A percentile compares a stretch with the other conserved stretches of the same genome.
phyloP scores from a whole-genome alignment of 2,113 vertebrate genomes.

The Electrona antarctica region DNA sequence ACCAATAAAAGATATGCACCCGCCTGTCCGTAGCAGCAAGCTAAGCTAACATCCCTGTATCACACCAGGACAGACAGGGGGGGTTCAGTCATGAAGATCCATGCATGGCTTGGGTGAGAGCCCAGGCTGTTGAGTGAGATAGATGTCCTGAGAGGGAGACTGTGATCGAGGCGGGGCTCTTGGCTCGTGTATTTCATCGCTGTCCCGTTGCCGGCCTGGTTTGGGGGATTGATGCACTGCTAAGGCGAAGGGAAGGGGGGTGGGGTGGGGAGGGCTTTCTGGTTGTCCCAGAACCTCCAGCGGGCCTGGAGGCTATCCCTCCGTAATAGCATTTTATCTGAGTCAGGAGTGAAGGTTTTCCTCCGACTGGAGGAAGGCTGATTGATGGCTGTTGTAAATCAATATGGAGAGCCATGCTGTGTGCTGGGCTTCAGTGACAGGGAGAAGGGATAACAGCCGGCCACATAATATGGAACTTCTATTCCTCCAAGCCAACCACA shows the following conservation, averaged over 20 bases:
- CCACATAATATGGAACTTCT: background rate
- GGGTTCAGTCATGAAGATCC: slow-evolving; percentile 67
- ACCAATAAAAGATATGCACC: background rate
- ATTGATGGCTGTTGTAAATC: slow-evolving; percentile 67
- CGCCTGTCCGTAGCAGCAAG: slow-evolving; percentile 20
- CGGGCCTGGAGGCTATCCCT: slow-evolving; percentile 19
- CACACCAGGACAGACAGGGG: slow-evolving; percentile 40
- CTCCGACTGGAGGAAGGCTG: slow-evolving; percentile 48
- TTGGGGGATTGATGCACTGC: slow-evolving; percentile 21
- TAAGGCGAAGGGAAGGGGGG: background rate
- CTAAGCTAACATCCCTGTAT: slow-evolving; percentile 25
- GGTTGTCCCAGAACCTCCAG: background rate
- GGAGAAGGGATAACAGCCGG: slow-evolving; percentile 21
- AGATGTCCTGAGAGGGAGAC: slow-evolving; percentile 53
- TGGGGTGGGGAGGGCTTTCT: background rate
- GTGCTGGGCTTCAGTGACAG: slow-evolving; percentile 30
- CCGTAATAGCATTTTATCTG: slow-evolving; percentile 62
- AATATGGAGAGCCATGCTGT: slow-evolving; percentile 38
- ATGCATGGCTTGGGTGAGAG: slow-evolving; percentile 17
- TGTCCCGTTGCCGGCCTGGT: slow-evolving; percentile 44
- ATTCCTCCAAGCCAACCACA: slow-evolving; percentile 5
- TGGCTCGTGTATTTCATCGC: slow-evolving; percentile 37
- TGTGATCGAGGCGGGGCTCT: slow-evolving; percentile 48
- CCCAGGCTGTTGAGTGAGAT: slow-evolving; percentile 60
- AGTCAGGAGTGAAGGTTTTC: slow-evolving; percentile 60